Evolutionary conservation across 2,113 vertebrate genomes (phyloP), one percentile per base, ranked within the genome.

Genomic region (Dendrocopos noguchii): DNA sequence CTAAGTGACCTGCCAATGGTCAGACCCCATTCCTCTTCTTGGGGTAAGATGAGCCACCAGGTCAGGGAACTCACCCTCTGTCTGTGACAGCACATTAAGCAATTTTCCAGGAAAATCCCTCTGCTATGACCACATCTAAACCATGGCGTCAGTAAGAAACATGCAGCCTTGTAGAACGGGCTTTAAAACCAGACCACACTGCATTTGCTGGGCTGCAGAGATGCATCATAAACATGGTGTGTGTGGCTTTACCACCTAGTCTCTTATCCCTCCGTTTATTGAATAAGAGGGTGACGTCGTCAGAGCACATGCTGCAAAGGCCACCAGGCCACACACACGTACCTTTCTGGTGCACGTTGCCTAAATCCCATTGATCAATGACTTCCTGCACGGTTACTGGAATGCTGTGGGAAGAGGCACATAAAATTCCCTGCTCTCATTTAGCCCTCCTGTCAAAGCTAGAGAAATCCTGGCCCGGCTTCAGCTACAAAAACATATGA

Each of bases 391-490:
- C 7, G 44, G 91, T 95, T 83, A 85, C 91, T 74, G 94, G 96
- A 97, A 96, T 97, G 95, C 84, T 95, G 93, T 97, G 95, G 95
- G 95, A 97, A 97, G 94, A 95, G 93, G 94, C 80, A 91, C 65
- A 93, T 95, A 88, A 95, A 96, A 97, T 95, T 97, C 95, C 92
- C 96, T 73, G 79, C 91, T 94, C 95, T 97, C 87, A 95, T 88
- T 75, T 95, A 97, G 96, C 83, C 91, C 90, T 77, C 75, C 89
- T 96, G 87, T 95, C 92, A 95, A 96, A 95, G 65, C 86, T 92
- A 78, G 89, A 94, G 89, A 97, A 95, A 82, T 95, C 70, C 95
- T 97, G 96, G 96, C 95, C 96, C 88, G 64, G 91, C 84, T 95
- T 96, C 94, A 97, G 92, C 94, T 95, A 91, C 83, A 84, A 74